Evolutionary conservation across 2,888 invertebrate species (phyloP).

Genomic region (Copidosoma aretas): DNA sequence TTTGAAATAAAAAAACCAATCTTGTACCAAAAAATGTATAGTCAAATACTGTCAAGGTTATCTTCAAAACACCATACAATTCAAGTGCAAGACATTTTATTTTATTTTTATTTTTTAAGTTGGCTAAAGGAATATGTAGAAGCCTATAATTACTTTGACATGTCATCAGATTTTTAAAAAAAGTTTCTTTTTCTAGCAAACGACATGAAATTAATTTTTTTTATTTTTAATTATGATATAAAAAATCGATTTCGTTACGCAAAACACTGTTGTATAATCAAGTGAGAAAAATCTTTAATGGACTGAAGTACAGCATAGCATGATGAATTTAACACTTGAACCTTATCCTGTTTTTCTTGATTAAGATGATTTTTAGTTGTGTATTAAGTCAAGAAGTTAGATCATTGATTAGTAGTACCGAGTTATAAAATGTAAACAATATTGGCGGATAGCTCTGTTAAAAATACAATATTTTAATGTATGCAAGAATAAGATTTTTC

Average conservation of each 20-base stretch:
- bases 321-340: background rate
- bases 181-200: slow-evolving; percentile 22
- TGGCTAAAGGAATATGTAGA: too few relatives aligned
- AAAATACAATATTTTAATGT: slow-evolving; percentile 25
- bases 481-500: slow-evolving; percentile 18
- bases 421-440: slow-evolving; percentile 30
- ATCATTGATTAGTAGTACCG: slow-evolving; percentile 10
- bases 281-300: slow-evolving; percentile 15
- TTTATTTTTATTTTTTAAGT: slow-evolving; percentile 8
- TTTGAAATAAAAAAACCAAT: background rate
- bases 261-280: too few relatives aligned
- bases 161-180: slow-evolving; percentile 16
- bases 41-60: slow-evolving; percentile 8
- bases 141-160: slow-evolving; percentile 30
- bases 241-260: too few relatives aligned
- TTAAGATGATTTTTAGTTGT: background rate
- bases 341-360: background rate
- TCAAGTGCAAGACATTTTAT: background rate
- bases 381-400: background rate
- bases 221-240: slow-evolving; percentile 7
- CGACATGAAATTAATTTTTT: slow-evolving; percentile 26
- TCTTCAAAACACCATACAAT: slow-evolving; percentile 20
- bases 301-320: slow-evolving; percentile 3
- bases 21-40: too few relatives aligned
- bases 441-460: slow-evolving; percentile 5